Evolutionary conservation across 2,888 invertebrate genomes (phyloP).

Genomic region (Drosophila yooni): DNA sequence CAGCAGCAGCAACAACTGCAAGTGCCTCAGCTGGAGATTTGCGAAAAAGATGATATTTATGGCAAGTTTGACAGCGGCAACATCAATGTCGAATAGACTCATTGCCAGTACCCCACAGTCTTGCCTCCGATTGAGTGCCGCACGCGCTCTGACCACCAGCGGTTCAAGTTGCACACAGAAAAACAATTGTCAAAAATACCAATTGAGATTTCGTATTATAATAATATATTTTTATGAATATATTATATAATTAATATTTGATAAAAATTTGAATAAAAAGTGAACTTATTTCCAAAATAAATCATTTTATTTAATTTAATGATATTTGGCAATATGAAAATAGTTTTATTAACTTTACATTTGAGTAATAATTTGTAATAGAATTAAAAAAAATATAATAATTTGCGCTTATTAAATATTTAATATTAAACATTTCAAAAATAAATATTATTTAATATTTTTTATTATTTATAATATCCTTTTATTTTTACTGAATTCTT

Average conservation of each 20-base stretch:
- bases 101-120: conserved; percentile 53
- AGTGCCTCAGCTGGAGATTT: conserved; percentile 78
- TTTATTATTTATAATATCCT: background rate
- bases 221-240: too few species aligned
- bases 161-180: conserved; percentile 17
- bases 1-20: conserved; percentile 36
- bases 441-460: background rate
- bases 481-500: background rate
- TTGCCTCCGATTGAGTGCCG: conserved; percentile 73
- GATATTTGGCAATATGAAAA: background rate
- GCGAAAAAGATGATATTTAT: conserved; percentile 83
- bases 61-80: conserved; percentile 83
- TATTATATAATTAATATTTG: background rate
- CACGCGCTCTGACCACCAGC: conserved; percentile 76
- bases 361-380: fast-evolving
- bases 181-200: background rate
- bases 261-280: background rate
- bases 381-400: background rate
- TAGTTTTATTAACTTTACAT: background rate
- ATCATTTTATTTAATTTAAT: background rate
- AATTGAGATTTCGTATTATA: background rate
- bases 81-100: conserved; percentile 70
- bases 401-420: too few species aligned
- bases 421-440: too few species aligned
- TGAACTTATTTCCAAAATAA: background rate